Base-by-base conservation (phyloP, 2,888 invertebrate species). In the Metalampra italica region DNA sequence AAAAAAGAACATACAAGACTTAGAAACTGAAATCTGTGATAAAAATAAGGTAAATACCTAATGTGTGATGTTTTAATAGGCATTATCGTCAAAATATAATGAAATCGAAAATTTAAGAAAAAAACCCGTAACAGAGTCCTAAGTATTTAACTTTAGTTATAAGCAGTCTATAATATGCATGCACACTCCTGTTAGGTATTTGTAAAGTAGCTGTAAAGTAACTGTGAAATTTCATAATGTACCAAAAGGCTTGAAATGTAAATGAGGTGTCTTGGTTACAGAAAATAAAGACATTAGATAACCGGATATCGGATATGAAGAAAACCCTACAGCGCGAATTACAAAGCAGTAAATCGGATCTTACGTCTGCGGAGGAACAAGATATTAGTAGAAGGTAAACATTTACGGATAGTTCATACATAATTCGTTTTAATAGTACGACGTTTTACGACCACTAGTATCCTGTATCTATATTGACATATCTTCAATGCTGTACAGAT, bases 271-370 rank as follows among this genome's bases (percentile, higher is more conserved):
- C 45, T 9, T 39, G 1, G 13, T 80, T 90, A 37, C 76, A 96
- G 96, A 94, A 93, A 82, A 95, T 97, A 62, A 96, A 96, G 87
- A 93, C 95, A 13, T 91, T 97, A 66, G 96, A 97, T 77, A 95
- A 97, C 78, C 92, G 97, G 61, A 85, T 98, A 75, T 92, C 93
- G 14, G 97, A 98, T 72, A 93, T 98, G 91, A 97, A 97, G 78
- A 97, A 97, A 78, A 96, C 97, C 0, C 87, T 98, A 46, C 97
- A 98, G 71, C 92, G 95, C 56, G 97, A 98, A 81, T 85, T 98
- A 47, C 92, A 93, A 63, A 93, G 91, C 63, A 92, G 90, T 62
- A 92, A 92, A 59, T 84, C 90, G 2, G 91, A 91, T 56, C 82
- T 91, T 41, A 74, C 91, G 0, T 91, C 92, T 1, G 92, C 92